Conservation (phyloP, 2,113 vertebrate species). For the Lepus timidus region DNA sequence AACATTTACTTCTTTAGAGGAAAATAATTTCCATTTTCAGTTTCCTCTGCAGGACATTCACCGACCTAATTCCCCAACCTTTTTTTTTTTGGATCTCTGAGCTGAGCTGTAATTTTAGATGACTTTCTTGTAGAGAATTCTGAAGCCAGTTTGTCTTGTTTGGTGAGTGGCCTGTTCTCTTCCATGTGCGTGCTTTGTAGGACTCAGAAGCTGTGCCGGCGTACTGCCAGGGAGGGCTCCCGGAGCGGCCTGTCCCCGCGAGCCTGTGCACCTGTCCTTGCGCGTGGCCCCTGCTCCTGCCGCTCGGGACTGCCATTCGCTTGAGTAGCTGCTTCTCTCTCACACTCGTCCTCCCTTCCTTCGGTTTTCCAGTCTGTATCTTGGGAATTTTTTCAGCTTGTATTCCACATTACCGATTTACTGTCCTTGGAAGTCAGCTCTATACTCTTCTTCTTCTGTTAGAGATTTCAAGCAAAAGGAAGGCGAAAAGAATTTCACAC, state of each 20-base stretch:
- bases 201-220: not conserved
- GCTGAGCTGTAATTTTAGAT: slow-evolving; percentile 12
- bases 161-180: not conserved
- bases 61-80: not conserved
- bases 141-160: not conserved
- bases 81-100: not conserved
- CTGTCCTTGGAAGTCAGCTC: not conserved
- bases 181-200: not conserved
- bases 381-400: not conserved
- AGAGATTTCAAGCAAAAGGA: slow-evolving; percentile 11
- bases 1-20: not conserved
- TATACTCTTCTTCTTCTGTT: slow-evolving; percentile 21
- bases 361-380: not conserved
- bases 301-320: not conserved
- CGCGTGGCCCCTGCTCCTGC: not conserved
- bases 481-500: not conserved
- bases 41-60: not conserved
- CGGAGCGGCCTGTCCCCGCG: too few relatives aligned
- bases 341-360: not conserved
- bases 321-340: not conserved
- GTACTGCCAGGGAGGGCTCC: not conserved
- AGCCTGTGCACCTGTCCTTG: too few relatives aligned
- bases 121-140: not conserved
- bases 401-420: not conserved
- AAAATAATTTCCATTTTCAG: not conserved